phyloP scores from a whole-genome alignment of 2,113 vertebrate genomes.

The Calidris pugnax region DNA sequence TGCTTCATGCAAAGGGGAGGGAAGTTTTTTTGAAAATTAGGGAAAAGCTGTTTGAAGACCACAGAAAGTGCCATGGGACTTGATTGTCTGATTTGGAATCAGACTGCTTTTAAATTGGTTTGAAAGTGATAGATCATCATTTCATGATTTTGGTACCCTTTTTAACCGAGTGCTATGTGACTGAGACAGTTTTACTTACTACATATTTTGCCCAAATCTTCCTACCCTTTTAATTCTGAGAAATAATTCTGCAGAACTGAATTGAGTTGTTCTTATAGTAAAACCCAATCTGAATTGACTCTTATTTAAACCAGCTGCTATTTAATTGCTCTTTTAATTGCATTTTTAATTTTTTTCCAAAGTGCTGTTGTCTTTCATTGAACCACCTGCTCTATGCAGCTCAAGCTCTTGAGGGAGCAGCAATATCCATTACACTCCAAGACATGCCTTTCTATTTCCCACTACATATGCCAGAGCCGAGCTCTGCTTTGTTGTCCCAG shows the following conservation, averaged over 20 bases:
- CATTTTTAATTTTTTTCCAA: constrained; percentile 41
- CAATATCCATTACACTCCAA: constrained; percentile 51
- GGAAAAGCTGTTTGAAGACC: neutral
- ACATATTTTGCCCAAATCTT: neutral
- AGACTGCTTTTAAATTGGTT: neutral
- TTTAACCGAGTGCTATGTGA: neutral
- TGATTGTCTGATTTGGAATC: neutral
- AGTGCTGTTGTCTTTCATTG: constrained; percentile 13
- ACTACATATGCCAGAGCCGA: constrained; percentile 35
- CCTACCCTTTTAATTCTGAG: neutral
- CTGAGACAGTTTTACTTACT: neutral
- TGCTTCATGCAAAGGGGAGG: neutral
- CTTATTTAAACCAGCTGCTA: constrained; percentile 36
- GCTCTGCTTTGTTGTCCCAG: constrained; percentile 61
- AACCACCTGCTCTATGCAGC: constrained; percentile 69
- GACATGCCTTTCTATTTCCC: constrained; percentile 56
- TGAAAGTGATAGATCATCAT: neutral
- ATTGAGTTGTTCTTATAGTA: neutral
- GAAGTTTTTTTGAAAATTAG: neutral
- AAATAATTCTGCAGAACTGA: neutral
- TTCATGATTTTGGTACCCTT: neutral
- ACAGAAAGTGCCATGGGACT: neutral
- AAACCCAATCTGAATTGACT: constrained; percentile 16
- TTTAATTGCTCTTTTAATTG: constrained; percentile 38
- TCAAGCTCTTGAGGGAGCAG: constrained; percentile 58